A percentile compares a stretch with the other conserved stretches of the same genome.
phyloP scores from a whole-genome alignment of 2,113 vertebrate genomes.

The Strix uralensis region DNA sequence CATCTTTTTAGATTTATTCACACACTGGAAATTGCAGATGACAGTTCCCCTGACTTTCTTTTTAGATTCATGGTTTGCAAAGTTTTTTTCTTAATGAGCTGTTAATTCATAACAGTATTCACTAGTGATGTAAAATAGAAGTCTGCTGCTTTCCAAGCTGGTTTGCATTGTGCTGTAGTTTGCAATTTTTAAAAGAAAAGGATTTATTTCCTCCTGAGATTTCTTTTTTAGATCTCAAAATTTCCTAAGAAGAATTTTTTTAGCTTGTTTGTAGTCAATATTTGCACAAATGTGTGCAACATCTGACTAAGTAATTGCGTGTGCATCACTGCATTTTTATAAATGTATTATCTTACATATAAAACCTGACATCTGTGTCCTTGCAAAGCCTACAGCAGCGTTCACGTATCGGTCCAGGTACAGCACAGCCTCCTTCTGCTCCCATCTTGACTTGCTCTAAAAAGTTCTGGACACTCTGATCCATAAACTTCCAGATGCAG shows the following conservation, averaged over 20 bases:
- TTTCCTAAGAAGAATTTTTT: background rate
- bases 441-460: background rate
- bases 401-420: background rate
- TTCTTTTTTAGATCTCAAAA: background rate
- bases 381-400: background rate
- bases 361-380: background rate
- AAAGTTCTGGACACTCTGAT: background rate
- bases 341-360: background rate
- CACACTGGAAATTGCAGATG: constrained; percentile 49
- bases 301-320: background rate
- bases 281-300: background rate
- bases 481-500: background rate
- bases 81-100: constrained; percentile 61
- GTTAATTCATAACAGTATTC: constrained; percentile 69
- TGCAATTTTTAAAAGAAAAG: background rate
- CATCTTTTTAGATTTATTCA: constrained; percentile 60
- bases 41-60: constrained; percentile 46
- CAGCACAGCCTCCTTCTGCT: background rate
- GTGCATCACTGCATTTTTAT: background rate
- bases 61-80: constrained; percentile 57
- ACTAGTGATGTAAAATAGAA: constrained; percentile 27
- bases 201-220: constrained; percentile 37
- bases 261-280: background rate
- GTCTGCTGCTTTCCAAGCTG: constrained; percentile 38
- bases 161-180: constrained; percentile 18